Evolutionary conservation across 2,797 vertebrate genomes (phyloP), one percentile per base, ranked within the genome.

Genomic region (Enoplosus armatus): DNA sequence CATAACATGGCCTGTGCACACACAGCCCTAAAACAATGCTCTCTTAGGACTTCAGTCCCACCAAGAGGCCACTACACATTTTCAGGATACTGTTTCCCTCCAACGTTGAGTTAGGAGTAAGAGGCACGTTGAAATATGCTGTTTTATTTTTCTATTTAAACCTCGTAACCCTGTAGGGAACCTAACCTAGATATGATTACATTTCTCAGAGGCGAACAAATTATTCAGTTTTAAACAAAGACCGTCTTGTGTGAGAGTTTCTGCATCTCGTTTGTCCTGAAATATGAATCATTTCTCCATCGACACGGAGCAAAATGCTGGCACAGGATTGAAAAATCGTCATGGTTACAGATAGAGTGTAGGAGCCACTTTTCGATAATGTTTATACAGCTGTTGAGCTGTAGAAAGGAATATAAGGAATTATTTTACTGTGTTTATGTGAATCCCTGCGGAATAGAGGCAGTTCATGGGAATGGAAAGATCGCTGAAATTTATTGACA

Each of bases 321-420:
- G 54, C 9, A 29, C 31, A 41, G 56, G 20, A 60, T 62, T 75
- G 76, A 78, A 56, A 55, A 47, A 70, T 45, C 45, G 18, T 73
- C 61, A 53, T 39, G 43, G 56, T 69, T 72, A 68, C 66, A 59
- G 61, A 72, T 31, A 29, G 51, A 74, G 72, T 50, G 58, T 70
- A 63, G 80, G 76, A 81, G 77, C 69, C 37, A 70, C n/a, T 54
- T 83, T 68, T 60, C 27, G 53, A 54, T 68, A 14, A 59, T 85
- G 59, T 87, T 88, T 74, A 50, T 68, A 58, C 74, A 84, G 84
- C 82, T 87, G 85, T 47, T 59, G 56, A 55, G 45, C 64, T 76
- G 35, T 8, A 8, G 68, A 77, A 58, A 75, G 7, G 4, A 45
- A 64, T 39, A n/a, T 18, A 27, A 48, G 50, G 18, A 80, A 72